Evolutionary conservation across 2,113 vertebrate species (phyloP).

Genomic region (Pterophyllum scalare): DNA sequence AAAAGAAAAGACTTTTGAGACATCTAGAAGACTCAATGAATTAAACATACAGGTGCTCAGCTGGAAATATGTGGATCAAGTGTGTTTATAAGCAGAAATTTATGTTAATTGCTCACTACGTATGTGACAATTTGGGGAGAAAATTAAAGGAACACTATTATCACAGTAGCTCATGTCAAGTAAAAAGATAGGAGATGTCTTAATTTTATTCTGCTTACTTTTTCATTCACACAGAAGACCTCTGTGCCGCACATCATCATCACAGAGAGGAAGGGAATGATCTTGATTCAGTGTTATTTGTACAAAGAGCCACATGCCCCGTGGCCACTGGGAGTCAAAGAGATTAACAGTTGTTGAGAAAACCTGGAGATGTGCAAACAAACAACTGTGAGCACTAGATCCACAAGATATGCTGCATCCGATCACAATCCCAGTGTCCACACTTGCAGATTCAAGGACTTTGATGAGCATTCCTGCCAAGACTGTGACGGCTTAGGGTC

Average conservation of each 20-base stretch:
- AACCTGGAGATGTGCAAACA: background rate
- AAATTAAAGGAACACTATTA: conserved; percentile 29
- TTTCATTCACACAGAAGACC: background rate
- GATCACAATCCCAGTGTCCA: background rate
- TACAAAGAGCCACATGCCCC: background rate
- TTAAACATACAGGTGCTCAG: conserved; percentile 66
- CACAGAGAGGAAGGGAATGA: background rate
- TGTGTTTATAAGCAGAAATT: conserved; percentile 38
- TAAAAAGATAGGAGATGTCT: background rate
- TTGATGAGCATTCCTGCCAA: background rate
- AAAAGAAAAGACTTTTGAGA: conserved; percentile 38
- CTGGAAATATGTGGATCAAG: conserved; percentile 58
- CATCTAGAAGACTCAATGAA: conserved; percentile 51
- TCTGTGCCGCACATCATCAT: background rate
- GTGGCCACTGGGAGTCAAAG: background rate
- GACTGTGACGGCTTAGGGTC: background rate
- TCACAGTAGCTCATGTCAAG: background rate
- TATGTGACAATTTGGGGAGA: background rate
- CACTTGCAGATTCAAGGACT: background rate
- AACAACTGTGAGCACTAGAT: background rate
- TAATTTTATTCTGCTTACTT: conserved; percentile 23
- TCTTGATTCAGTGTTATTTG: background rate
- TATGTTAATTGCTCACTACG: conserved; percentile 63
- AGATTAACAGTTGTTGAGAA: background rate
- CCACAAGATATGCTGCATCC: background rate